phyloP scores from a whole-genome alignment of 2,113 vertebrate species.

The Vidua chalybeata region DNA sequence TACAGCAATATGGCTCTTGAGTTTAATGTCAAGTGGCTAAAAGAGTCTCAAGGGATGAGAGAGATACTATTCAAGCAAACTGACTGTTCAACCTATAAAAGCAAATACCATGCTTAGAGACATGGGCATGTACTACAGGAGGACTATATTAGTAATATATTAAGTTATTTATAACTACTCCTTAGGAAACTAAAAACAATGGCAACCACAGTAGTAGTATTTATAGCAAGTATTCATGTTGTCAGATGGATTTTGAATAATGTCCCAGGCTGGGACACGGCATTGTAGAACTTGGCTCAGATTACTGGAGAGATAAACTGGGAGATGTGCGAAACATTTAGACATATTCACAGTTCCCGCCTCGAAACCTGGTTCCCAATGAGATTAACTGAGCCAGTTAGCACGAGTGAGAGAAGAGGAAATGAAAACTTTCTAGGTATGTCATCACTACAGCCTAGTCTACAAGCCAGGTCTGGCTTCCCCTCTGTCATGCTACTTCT shows the following conservation, averaged over 20 bases:
- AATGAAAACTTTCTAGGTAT: background rate
- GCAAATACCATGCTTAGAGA: background rate
- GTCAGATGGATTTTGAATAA: conserved; percentile 17
- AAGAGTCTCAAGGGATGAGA: background rate
- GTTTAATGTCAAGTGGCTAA: background rate
- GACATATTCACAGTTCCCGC: background rate
- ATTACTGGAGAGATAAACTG: background rate
- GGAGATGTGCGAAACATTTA: background rate
- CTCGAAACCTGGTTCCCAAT: background rate
- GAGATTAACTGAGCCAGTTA: background rate
- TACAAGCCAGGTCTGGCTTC: background rate
- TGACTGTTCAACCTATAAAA: background rate
- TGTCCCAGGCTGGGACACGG: background rate
- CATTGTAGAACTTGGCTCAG: background rate
- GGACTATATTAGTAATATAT: background rate
- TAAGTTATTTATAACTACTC: background rate
- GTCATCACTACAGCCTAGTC: background rate
- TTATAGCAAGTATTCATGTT: conserved; percentile 9
- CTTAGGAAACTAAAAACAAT: conserved; percentile 26
- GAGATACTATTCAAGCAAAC: background rate
- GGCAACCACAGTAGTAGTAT: background rate
- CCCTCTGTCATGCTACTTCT: background rate
- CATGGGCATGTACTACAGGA: background rate
- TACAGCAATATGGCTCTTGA: background rate
- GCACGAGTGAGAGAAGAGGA: background rate